A percentile compares a stretch with the other conserved stretches of the same genome.
phyloP scores from a whole-genome alignment of 1,140 invertebrate genomes.

The Druon quercuslanigerum region DNA sequence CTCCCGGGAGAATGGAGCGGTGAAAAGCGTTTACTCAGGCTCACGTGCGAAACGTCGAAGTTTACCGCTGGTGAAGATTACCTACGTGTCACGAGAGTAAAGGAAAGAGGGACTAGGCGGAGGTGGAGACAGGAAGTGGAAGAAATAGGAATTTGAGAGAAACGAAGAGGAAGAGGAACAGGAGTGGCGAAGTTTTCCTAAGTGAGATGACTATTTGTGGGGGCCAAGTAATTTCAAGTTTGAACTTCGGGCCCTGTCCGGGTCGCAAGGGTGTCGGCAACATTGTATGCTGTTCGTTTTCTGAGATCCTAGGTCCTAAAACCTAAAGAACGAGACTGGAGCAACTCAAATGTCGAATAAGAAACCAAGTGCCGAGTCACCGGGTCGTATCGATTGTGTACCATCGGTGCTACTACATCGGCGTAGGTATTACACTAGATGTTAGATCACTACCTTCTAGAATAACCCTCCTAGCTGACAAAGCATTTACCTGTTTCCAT shows the following conservation, averaged over 20 bases:
- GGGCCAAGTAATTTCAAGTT: slow-evolving; percentile 24
- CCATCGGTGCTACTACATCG: slow-evolving; percentile 51
- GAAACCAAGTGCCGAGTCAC: slow-evolving; percentile 56
- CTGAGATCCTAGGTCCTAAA: not conserved
- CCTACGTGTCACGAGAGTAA: slow-evolving; percentile 31
- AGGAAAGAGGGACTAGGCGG: slow-evolving; percentile 32
- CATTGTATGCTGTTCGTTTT: not conserved
- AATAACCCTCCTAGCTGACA: slow-evolving; percentile 51
- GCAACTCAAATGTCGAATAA: slow-evolving; percentile 14
- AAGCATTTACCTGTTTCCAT: slow-evolving; percentile 65
- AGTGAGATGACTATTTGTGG: slow-evolving; percentile 19
- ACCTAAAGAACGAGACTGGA: not conserved
- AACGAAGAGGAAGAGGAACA: slow-evolving; percentile 17
- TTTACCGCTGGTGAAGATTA: slow-evolving; percentile 31
- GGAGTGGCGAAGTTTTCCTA: slow-evolving; percentile 8
- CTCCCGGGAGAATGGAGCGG: slow-evolving; percentile 25
- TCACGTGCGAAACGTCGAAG: slow-evolving; percentile 28
- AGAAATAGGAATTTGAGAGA: slow-evolving; percentile 30
- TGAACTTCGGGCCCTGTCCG: too few species aligned
- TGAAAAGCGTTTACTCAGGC: slow-evolving; percentile 27
- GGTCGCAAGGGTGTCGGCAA: not conserved
- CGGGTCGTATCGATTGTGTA: slow-evolving; percentile 59
- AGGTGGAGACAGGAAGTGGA: slow-evolving; percentile 15
- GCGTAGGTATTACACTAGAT: slow-evolving; percentile 52
- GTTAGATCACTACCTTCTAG: slow-evolving; percentile 51